Conservation (phyloP, 2,113 vertebrate species). For the Crotalus tigris region DNA sequence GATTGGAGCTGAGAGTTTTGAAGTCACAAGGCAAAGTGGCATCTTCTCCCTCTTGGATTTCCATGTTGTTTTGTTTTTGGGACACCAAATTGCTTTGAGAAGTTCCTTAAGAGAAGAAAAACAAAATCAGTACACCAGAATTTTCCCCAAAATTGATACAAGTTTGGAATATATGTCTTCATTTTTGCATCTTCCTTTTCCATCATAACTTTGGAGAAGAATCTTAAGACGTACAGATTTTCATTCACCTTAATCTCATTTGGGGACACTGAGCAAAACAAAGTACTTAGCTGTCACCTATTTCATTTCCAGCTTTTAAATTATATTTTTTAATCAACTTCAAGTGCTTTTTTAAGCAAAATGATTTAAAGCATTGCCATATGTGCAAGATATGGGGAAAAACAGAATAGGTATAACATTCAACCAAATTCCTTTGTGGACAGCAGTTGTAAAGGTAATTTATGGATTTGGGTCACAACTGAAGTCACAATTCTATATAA, state of each 20-base stretch:
- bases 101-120: background rate
- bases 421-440: background rate
- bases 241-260: no score
- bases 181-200: background rate
- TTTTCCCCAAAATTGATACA: background rate
- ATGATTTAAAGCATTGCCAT: no score
- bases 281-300: background rate
- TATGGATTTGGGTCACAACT: no score
- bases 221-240: background rate
- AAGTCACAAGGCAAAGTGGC: conserved; percentile 11
- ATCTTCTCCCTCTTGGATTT: background rate
- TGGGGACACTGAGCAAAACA: no score
- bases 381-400: background rate
- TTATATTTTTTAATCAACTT: background rate
- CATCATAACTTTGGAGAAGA: background rate
- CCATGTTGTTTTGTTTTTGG: background rate
- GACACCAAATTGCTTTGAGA: background rate
- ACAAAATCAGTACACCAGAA: background rate
- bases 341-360: no score
- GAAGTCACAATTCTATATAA: no score
- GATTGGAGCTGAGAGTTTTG: background rate
- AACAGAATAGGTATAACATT: background rate
- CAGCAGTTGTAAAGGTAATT: no score
- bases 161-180: background rate
- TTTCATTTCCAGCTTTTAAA: background rate